Conservation (phyloP, 23 tunicate genomes). For the Corella eumyota region DNA sequence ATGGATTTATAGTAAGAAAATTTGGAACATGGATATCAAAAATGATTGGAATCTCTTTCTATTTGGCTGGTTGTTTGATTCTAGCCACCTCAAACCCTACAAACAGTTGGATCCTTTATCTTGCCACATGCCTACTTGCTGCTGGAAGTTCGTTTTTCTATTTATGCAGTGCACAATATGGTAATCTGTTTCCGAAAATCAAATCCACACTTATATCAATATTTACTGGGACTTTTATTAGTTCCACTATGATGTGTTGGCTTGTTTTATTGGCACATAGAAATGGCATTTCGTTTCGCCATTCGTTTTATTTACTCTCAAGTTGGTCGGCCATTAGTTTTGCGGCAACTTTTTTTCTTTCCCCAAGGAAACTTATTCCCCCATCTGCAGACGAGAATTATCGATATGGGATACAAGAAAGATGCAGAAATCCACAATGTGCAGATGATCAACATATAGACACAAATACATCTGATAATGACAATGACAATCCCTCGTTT, state of each 20-base stretch:
- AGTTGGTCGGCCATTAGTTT: background rate
- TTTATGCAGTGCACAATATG: background rate
- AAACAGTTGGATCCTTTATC: background rate
- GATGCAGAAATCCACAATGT: no score
- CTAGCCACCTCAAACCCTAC: background rate
- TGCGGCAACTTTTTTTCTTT: background rate
- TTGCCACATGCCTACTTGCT: background rate
- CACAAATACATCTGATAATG: no score
- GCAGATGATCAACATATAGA: no score
- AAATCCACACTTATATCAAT: constrained; percentile 3
- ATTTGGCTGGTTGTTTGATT: background rate
- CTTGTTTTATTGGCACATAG: background rate
- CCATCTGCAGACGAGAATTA: no score
- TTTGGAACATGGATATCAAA: constrained; percentile 4
- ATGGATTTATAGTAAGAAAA: background rate
- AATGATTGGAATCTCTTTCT: background rate
- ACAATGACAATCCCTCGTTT: no score
- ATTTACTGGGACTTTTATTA: background rate
- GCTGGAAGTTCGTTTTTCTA: background rate
- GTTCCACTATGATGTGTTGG: background rate
- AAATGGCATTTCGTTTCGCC: background rate
- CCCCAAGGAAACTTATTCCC: background rate
- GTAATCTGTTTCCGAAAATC: background rate
- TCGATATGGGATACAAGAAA: no score
- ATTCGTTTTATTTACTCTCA: background rate